These are phyloP conservation scores for Zalophus californianus DNA, from an alignment of 2,797 vertebrate species.

Conservation along the genomic window DNA sequence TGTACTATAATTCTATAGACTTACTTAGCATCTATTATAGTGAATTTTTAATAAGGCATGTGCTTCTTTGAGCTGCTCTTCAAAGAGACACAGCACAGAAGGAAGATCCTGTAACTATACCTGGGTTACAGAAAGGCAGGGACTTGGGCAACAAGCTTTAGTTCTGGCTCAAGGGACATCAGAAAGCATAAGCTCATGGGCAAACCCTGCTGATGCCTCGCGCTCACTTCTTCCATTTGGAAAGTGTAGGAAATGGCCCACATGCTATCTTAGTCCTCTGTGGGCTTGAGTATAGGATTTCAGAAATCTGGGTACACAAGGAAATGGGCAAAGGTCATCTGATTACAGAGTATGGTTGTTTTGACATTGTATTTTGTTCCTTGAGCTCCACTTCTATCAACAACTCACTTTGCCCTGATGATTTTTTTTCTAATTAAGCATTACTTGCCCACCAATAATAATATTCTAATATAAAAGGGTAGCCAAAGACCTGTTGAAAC, in stretches of 20 bases:
- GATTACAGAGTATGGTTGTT: not conserved
- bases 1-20: not conserved
- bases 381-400: conserved; percentile 39
- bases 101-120: not conserved
- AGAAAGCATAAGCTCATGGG: not conserved
- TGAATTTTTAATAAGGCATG: not conserved
- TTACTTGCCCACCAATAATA: not conserved
- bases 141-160: not conserved
- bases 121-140: not conserved
- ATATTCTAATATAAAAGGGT: not conserved
- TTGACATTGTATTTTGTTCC: conserved; percentile 11
- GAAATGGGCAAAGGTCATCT: not conserved
- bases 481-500: not conserved
- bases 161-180: not conserved
- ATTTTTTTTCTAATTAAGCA: not conserved
- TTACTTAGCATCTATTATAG: not conserved
- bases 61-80: not conserved
- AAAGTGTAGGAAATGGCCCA: not conserved
- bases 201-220: conserved; percentile 20
- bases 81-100: not conserved
- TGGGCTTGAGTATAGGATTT: not conserved
- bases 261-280: not conserved
- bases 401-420: not conserved
- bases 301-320: not conserved
- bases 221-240: not conserved